phyloP scores from a whole-genome alignment of 2,797 vertebrate species.

The Falco biarmicus region DNA sequence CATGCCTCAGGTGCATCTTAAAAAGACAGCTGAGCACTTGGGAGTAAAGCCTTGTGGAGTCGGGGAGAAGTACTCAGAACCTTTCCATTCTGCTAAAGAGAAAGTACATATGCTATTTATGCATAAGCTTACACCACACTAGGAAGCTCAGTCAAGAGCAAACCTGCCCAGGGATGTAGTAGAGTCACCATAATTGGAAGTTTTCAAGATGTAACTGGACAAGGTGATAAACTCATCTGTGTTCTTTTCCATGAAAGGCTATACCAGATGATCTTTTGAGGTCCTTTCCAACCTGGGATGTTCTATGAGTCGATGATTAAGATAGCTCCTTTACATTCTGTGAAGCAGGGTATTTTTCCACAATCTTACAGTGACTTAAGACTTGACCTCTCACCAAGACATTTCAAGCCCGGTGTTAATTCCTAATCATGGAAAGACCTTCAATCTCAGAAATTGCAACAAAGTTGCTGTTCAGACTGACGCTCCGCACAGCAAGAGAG shows the following conservation, averaged over 20 bases:
- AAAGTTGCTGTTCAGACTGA: not conserved
- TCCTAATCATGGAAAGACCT: not conserved
- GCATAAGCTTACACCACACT: not conserved
- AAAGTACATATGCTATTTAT: rapidly evolving
- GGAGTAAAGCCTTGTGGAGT: not conserved
- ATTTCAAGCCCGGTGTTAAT: not conserved
- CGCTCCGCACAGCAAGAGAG: not conserved
- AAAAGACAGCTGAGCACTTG: not conserved
- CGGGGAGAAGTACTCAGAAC: not conserved
- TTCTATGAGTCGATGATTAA: not conserved
- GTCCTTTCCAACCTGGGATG: not conserved
- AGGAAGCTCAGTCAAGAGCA: not conserved
- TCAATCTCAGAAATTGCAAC: not conserved
- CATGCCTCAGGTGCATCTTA: not conserved
- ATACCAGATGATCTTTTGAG: not conserved
- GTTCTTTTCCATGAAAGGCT: not conserved
- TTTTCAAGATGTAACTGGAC: not conserved
- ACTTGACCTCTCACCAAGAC: not conserved
- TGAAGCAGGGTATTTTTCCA: not conserved
- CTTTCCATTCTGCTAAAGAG: not conserved
- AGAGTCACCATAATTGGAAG: not conserved
- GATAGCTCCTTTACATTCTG: not conserved
- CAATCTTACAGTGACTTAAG: not conserved
- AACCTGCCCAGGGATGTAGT: not conserved
- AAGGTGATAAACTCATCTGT: not conserved